Base-by-base conservation (phyloP, 1,140 invertebrate species). In the Ectropis grisescens region DNA sequence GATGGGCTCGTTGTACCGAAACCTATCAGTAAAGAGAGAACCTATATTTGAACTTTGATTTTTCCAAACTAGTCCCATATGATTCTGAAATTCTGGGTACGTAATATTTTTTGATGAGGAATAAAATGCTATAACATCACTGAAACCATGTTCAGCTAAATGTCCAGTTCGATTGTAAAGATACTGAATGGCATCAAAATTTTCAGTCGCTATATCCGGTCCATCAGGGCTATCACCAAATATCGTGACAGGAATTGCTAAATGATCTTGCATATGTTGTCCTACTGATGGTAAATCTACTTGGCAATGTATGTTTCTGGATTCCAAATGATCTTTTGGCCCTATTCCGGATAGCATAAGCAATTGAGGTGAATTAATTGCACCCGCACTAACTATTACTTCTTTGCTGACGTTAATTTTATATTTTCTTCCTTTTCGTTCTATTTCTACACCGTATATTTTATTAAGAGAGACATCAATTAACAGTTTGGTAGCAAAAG, bases 211-310 rank as follows among this genome's bases (percentile, higher is more conserved):
- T 25, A 39, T 8, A 13, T 48, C 31, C 13, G 30, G 29, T 33
- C 35, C 11, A 19, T 27, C 34, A 3, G 54, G 47, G 46, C 57
- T 32, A 33, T 70, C 47, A 2, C 48, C 56, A 16, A 37, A 60
- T 30, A 75, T 59, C 2, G 46, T 38, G 2, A 79, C 33, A 12
- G 58, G 60, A 11, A 71, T 38, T 14, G 34, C 40, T 23, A 41
- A 26, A 42, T 90, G 88, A 52, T 89, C 87, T 49, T 88, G 85
- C 1, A 93, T 82, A 69, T 93, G 91, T 33, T 86, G 58, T 1
- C 91, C 92, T 1, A 93, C 91, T 13, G 86, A 43, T 0, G 87
- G 84, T 2, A 89, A 75, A n/a, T 90, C 84, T 10, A 68, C 37
- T 1, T 83, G 48, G 0, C 84, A 47, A 0, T 57, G 29, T 5